Evolutionary conservation across 1,140 invertebrate species (phyloP).

Genomic region (Pollicipes pollicipes): DNA sequence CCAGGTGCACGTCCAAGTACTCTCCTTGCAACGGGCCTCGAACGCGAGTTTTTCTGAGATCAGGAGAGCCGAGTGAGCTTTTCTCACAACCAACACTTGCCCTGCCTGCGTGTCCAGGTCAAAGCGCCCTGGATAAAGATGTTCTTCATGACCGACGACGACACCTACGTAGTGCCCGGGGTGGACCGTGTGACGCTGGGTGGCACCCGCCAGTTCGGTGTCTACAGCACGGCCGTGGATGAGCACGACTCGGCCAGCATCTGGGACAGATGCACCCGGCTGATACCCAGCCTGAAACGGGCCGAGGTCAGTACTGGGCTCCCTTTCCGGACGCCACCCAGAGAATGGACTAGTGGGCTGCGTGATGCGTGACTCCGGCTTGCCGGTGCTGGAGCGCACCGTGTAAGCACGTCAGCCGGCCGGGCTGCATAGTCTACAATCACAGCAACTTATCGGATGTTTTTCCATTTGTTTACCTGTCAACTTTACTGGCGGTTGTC

Average conservation of each 20-base stretch:
- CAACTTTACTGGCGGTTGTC: too few relatives aligned
- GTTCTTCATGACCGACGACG: constrained; percentile 62
- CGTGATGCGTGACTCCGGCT: too few relatives aligned
- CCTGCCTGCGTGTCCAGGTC: constrained; percentile 33
- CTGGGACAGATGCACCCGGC: constrained; percentile 44
- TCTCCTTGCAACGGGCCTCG: neutral
- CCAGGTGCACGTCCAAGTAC: neutral
- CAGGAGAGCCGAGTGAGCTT: neutral
- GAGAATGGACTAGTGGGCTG: too few relatives aligned
- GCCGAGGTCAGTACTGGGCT: constrained; percentile 26
- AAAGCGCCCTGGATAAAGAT: constrained; percentile 76
- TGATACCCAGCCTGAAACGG: constrained; percentile 50
- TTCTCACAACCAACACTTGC: neutral
- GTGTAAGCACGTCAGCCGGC: too few relatives aligned
- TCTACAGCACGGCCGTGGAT: constrained; percentile 46
- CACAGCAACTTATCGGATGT: too few relatives aligned
- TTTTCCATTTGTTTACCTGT: too few relatives aligned
- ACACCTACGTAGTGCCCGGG: constrained; percentile 73
- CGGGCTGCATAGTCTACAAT: too few relatives aligned
- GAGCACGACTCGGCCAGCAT: constrained; percentile 52
- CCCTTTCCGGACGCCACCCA: too few relatives aligned
- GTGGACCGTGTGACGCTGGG: constrained; percentile 53
- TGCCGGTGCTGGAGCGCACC: too few relatives aligned
- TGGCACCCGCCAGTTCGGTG: constrained; percentile 60
- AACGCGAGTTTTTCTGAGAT: too few relatives aligned